Evolutionary conservation across 2,113 vertebrate species (phyloP), one percentile per base, ranked within the genome.

Genomic region (Rhinolophus ferrumequinum): DNA sequence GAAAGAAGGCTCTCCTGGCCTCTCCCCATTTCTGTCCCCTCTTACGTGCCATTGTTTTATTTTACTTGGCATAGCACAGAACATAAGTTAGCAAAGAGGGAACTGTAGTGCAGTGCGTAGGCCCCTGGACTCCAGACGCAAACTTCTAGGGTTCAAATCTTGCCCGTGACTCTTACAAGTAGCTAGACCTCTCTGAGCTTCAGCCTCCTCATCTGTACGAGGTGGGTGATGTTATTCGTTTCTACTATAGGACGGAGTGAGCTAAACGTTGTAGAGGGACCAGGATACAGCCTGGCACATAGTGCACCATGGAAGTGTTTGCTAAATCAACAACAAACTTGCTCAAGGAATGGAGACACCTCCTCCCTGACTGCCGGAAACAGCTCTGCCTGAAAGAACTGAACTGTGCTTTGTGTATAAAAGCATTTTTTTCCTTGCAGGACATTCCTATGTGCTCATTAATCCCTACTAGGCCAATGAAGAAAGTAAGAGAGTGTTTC

Each of bases 391-490:
- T 62, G 19, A 64, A 64, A 56, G 77, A 93, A 54, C n/a, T n/a
- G 21, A 26, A 28, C 4, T 35, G 10, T 35, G 22, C 58, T 82
- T 66, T 47, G 56, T 80, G 79, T 67, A 69, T 30, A 67, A 24
- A 93, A 69, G n/a, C 41, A 47, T 60, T 28, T 72, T n/a, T 88
- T n/a, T 16, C 87, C 56, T 72, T 18, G 30, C 4, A 85, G 87
- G 56, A 77, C 93, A 96, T 96, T 93, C 83, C 87, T 90, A 73
- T 66, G 96, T 96, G 73, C 87, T 95, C 82, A 94, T 95, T 92
- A 82, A 88, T 89, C 62, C 94, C 54, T 83, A n/a, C 5, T 19
- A 83, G 9, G 56, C 33, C 22, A 52, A 50, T 75, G 83, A 92
- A 56, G 79, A 69, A 93, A 92, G 52, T 75, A 73, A 92, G 69